A percentile compares a stretch with the other conserved stretches of the same genome.
Evolutionary conservation across 2,888 invertebrate species (phyloP).

Genomic region (Lottia gigantea): DNA sequence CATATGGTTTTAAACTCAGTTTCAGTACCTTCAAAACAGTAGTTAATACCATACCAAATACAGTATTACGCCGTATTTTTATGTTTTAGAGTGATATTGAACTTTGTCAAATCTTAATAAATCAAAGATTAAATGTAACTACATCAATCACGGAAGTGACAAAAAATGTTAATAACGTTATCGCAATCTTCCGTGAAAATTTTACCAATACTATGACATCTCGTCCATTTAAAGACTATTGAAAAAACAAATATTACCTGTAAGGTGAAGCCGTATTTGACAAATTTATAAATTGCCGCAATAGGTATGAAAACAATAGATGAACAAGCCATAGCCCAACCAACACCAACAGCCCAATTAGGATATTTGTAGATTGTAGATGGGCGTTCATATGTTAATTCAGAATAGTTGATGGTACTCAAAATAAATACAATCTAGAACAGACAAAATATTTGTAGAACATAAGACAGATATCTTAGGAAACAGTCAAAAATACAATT

Average conservation of each 20-base stretch:
- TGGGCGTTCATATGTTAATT: constrained; percentile 62
- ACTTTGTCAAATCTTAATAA: no score
- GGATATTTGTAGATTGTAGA: constrained; percentile 69
- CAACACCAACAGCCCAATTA: constrained; percentile 66
- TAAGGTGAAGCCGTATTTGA: constrained; percentile 39
- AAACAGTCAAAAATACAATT: no score
- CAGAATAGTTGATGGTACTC: constrained; percentile 61
- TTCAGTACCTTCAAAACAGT: constrained; percentile 41
- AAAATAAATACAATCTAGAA: constrained; percentile 58
- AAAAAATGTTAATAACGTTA: no score
- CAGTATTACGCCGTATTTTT: not conserved
- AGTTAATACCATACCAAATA: not conserved
- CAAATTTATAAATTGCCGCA: constrained; percentile 51
- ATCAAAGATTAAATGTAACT: no score
- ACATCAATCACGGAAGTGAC: not conserved
- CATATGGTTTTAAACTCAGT: constrained; percentile 45
- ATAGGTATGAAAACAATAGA: constrained; percentile 63
- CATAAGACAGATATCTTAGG: no score
- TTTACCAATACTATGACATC: not conserved
- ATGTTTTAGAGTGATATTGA: not conserved
- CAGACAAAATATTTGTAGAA: not conserved
- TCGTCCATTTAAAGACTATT: not conserved
- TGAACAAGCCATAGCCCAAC: constrained; percentile 60
- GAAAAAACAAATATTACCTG: constrained; percentile 26
- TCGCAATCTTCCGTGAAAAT: no score